Evolutionary conservation across 2,113 vertebrate species (phyloP).

Genomic region (Ancistrus triradiatus): DNA sequence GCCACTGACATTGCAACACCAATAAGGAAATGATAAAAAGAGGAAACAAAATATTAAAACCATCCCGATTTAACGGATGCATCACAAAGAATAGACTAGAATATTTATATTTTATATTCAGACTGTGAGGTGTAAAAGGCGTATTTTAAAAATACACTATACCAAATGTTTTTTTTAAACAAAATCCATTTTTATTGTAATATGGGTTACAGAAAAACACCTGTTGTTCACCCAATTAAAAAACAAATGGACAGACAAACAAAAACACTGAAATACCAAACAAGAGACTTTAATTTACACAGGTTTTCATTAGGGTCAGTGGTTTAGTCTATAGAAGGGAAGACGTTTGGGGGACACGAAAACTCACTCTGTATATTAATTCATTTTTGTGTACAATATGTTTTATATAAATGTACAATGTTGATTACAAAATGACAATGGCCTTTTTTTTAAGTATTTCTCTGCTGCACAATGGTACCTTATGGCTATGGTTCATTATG

Average conservation of each 20-base stretch:
- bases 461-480: conserved; percentile 44
- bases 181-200: conserved; percentile 76
- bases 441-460: conserved; percentile 45
- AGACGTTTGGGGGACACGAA: conserved; percentile 35
- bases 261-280: conserved; percentile 49
- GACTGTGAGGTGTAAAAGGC: too few relatives aligned
- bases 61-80: too few relatives aligned
- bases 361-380: conserved; percentile 57
- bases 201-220: conserved; percentile 73
- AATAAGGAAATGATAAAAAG: too few relatives aligned
- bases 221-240: conserved; percentile 70
- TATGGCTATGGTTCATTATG: conserved; percentile 54
- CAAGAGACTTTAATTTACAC: conserved; percentile 70
- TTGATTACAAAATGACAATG: conserved; percentile 48
- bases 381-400: conserved; percentile 51
- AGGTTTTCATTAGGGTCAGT: conserved; percentile 69
- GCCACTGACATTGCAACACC: too few relatives aligned
- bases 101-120: too few relatives aligned
- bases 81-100: too few relatives aligned
- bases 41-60: too few relatives aligned
- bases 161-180: conserved; percentile 62
- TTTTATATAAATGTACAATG: conserved; percentile 45
- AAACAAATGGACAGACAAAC: conserved; percentile 62
- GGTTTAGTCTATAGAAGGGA: conserved; percentile 63
- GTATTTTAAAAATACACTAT: too few relatives aligned